A percentile compares a stretch with the other conserved stretches of the same genome.
phyloP scores from a whole-genome alignment of 1,140 invertebrate genomes.

The Coenobita brevimanus region DNA sequence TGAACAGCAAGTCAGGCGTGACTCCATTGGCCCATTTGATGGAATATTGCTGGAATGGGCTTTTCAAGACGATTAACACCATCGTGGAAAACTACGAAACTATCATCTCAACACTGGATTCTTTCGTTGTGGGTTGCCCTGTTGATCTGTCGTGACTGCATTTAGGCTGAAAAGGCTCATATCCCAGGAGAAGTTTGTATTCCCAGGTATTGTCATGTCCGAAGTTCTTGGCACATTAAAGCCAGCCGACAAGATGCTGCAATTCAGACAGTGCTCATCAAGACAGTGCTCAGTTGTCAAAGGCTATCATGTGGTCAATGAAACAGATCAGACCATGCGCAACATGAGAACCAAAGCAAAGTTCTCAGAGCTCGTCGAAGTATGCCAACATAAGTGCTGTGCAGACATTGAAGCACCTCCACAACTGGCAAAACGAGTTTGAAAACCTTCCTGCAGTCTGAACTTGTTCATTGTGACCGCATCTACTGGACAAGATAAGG shows the following conservation, averaged over 20 bases:
- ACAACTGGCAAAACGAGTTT: too few species aligned
- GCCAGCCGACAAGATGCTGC: too few species aligned
- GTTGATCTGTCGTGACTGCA: background rate
- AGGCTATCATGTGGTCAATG: background rate
- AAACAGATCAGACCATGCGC: background rate
- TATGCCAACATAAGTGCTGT: too few species aligned
- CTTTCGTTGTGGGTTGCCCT: background rate
- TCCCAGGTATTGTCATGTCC: background rate
- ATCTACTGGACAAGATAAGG: too few species aligned
- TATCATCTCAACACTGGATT: background rate
- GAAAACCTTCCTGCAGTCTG: too few species aligned
- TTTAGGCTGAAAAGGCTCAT: background rate
- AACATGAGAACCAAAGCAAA: too few species aligned
- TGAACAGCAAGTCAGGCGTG: background rate
- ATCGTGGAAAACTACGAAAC: too few species aligned
- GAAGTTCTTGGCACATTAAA: too few species aligned
- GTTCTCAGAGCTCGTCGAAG: too few species aligned
- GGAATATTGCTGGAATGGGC: slow-evolving; percentile 1
- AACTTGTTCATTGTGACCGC: too few species aligned
- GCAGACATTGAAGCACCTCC: too few species aligned
- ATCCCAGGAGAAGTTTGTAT: too few species aligned
- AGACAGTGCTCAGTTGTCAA: background rate
- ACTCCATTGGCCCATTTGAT: background rate
- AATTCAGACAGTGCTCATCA: background rate
- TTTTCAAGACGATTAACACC: background rate